Evolutionary conservation across 2,113 vertebrate species (phyloP), one percentile per base, ranked within the genome.

Genomic region (Abramis brama): DNA sequence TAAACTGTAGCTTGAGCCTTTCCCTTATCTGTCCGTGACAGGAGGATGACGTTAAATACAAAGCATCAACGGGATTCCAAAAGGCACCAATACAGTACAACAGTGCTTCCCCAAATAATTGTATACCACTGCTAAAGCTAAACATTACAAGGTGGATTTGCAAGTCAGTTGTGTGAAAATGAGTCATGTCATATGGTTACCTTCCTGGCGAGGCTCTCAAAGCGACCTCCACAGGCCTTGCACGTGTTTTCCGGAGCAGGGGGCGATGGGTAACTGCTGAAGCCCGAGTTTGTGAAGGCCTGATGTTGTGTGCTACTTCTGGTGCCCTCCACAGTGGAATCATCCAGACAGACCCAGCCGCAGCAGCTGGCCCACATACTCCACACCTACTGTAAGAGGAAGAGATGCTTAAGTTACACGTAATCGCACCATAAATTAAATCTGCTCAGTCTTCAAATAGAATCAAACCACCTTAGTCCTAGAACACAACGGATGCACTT

Each of bases 341-440:
- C 93, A 91, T 99, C 97, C 93, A 97, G 77, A 85, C 97, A 98
- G 60, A 97, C 89, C 97, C 97, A 99, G 90, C 95, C 96, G 89
- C 97, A 99, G 90, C 97, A 99, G 87, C 96, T 95, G 9, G 97
- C 95, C 95, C 96, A 98, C 98, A 99, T 98, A 7, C 92, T 94
- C 78, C 84, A 45, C 50, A 74, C 82, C 64, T 83, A 76, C 76
- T 74, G 23, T 9, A 9, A 27, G 70, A 55, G 11, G 12, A 43
- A 73, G n/a, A 64, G 11, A 75, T 12, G 27, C 39, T 5, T 27
- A n/a, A 6, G 23, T 45, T 73, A 57, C 45, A 76, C 39, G 17
- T 6, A 25, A 78, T 33, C 66, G 6, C 82, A 66, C 1, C 0
- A 43, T 10, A 25, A 59, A 39, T 15, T 39, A 0, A 59, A 78